These are phyloP conservation scores for Aphelinus atriplicis DNA, from an alignment of 1,140 invertebrate species.

Conservation along the genomic window DNA sequence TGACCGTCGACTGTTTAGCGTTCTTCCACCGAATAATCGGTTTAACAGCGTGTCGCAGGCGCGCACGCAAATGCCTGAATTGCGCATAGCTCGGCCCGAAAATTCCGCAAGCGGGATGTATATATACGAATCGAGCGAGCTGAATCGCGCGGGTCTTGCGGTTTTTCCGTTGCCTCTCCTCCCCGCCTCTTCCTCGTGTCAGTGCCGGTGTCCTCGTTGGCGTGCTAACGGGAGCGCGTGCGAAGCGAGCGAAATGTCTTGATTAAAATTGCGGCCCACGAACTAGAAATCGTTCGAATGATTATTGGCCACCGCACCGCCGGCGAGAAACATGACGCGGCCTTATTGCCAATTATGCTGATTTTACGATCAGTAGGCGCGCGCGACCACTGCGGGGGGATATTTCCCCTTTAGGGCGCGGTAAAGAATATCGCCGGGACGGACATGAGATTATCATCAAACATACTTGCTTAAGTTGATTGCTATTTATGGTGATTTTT, in stretches of 20 bases:
- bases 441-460: too few species aligned
- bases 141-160: constrained; percentile 6
- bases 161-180: background rate
- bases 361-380: too few species aligned
- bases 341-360: too few species aligned
- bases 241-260: background rate
- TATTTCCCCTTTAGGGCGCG: too few species aligned
- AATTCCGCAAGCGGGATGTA: background rate
- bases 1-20: background rate
- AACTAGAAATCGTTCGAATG: background rate
- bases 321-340: too few species aligned
- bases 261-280: constrained; percentile 8
- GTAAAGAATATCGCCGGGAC: too few species aligned
- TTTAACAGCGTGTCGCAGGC: constrained; percentile 4
- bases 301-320: background rate
- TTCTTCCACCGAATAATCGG: constrained; percentile 18
- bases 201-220: constrained; percentile 5
- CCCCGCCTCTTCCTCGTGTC: constrained; percentile 3
- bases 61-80: background rate
- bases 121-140: constrained; percentile 16
- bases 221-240: constrained; percentile 10
- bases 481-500: too few species aligned
- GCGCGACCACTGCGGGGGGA: too few species aligned
- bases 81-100: too few species aligned
- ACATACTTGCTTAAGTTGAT: too few species aligned